A percentile compares a stretch with the other conserved stretches of the same genome.
Evolutionary conservation across 2,113 vertebrate genomes (phyloP).

Genomic region (Cottus gobio): DNA sequence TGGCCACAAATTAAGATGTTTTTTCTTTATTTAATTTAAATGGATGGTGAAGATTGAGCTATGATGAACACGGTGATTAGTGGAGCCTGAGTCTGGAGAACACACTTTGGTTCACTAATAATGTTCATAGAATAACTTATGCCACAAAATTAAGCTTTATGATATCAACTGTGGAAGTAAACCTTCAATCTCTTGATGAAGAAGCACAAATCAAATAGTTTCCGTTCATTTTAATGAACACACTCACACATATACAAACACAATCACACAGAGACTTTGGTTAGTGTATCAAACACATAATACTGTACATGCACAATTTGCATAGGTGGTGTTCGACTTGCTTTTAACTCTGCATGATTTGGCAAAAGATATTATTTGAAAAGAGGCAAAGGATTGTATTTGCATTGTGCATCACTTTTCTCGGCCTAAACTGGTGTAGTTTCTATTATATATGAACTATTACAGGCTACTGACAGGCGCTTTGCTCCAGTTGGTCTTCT

Average conservation of each 20-base stretch:
- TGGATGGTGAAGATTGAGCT: neutral
- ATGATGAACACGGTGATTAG: neutral
- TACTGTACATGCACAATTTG: conserved; percentile 75
- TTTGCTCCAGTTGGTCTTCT: conserved; percentile 28
- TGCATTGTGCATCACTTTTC: conserved; percentile 62
- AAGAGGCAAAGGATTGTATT: conserved; percentile 46
- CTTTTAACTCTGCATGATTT: conserved; percentile 43
- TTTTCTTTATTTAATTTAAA: neutral
- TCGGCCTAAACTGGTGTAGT: conserved; percentile 45
- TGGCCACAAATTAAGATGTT: neutral
- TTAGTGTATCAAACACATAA: conserved; percentile 74
- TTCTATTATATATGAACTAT: conserved; percentile 57
- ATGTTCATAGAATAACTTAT: neutral
- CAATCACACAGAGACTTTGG: conserved; percentile 56
- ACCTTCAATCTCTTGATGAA: neutral
- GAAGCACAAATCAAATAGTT: conserved; percentile 27
- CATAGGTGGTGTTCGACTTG: conserved; percentile 48
- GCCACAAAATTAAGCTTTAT: neutral
- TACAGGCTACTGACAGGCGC: conserved; percentile 21
- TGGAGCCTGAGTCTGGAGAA: neutral
- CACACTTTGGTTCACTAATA: neutral
- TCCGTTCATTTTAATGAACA: conserved; percentile 78
- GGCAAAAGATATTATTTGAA: conserved; percentile 34
- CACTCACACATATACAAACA: conserved; percentile 62
- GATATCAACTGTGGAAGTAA: neutral